These are phyloP conservation scores for Enteromius paludinosus DNA, from an alignment of 2,797 vertebrate genomes.

Conservation along the genomic window DNA sequence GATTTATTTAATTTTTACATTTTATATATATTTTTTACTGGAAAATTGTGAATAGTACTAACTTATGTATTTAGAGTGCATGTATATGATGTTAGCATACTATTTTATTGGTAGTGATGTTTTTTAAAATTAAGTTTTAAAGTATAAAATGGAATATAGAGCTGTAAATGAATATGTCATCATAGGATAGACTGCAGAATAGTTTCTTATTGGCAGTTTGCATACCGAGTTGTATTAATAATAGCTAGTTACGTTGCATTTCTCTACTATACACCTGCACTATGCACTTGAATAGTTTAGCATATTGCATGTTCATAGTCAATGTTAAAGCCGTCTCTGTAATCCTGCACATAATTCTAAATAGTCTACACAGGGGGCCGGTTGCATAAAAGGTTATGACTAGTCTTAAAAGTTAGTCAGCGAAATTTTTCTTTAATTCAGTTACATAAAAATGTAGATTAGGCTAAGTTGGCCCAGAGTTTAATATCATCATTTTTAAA, in stretches of 20 bases:
- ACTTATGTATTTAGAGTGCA: neutral
- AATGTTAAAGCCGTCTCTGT: neutral
- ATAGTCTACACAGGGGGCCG: neutral
- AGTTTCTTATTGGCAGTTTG: neutral
- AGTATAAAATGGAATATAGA: neutral
- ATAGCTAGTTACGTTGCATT: constrained; percentile 9
- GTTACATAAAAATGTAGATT: too few relatives aligned
- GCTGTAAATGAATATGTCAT: neutral
- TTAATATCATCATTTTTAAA: neutral
- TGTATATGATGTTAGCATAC: neutral
- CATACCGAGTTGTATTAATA: neutral
- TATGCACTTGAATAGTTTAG: neutral
- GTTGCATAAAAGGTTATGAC: too few relatives aligned
- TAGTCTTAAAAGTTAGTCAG: too few relatives aligned
- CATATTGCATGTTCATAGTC: neutral
- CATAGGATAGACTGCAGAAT: neutral
- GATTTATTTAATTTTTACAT: too few relatives aligned
- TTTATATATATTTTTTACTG: neutral
- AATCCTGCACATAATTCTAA: neutral
- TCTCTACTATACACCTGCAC: neutral
- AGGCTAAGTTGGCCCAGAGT: neutral
- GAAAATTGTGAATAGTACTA: neutral
- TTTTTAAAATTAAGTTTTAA: neutral
- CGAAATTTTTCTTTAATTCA: too few relatives aligned
- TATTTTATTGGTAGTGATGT: neutral